phyloP scores from a whole-genome alignment of 2,113 vertebrate genomes.

The Catharus bicknelli region DNA sequence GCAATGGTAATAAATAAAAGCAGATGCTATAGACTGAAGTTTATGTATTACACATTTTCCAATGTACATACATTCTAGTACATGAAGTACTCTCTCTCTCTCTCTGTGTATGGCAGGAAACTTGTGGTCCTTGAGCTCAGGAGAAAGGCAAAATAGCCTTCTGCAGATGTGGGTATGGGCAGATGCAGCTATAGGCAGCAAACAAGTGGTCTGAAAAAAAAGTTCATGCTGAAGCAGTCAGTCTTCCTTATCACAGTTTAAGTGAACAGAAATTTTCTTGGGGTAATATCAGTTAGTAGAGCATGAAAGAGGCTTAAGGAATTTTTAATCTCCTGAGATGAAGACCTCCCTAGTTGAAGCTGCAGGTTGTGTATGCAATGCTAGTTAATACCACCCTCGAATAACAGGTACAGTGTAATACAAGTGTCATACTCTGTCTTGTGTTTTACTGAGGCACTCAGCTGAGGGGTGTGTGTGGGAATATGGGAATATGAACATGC shows the following conservation, averaged over 20 bases:
- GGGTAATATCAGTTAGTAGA: neutral
- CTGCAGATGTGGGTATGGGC: neutral
- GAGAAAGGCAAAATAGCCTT: neutral
- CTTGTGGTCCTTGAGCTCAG: neutral
- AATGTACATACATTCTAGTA: accelerated
- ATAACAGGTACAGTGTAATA: neutral
- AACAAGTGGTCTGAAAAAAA: neutral
- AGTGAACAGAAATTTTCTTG: neutral
- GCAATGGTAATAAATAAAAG: neutral
- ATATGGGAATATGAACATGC: neutral
- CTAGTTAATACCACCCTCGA: neutral
- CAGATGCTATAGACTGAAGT: neutral
- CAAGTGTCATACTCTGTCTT: neutral
- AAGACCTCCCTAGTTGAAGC: neutral
- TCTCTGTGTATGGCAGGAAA: neutral
- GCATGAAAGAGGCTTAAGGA: neutral
- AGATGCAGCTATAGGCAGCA: neutral
- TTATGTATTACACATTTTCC: neutral
- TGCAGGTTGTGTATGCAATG: neutral
- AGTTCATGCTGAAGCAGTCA: neutral
- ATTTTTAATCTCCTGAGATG: neutral
- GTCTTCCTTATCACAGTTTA: neutral
- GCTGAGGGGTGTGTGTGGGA: neutral
- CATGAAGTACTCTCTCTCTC: neutral
- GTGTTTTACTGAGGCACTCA: neutral